Conservation (phyloP, 1,140 invertebrate species). For the Pteromalus puparum region DNA sequence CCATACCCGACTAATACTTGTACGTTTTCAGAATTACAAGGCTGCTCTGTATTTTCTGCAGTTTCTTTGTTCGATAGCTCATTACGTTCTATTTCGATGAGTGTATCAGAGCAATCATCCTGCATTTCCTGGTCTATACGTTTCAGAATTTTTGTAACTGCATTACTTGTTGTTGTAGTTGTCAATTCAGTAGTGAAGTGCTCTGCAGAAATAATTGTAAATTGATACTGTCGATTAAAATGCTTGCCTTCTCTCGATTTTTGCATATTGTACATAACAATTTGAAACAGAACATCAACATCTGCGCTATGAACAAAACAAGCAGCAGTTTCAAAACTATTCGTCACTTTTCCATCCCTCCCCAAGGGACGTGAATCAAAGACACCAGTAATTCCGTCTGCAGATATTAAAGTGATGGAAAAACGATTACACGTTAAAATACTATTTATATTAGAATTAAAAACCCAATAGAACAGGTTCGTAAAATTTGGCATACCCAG, state of each 20-base stretch:
- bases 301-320: background rate
- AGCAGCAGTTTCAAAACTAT: background rate
- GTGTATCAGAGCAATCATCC: no score
- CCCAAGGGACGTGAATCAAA: background rate
- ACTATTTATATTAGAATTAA: background rate
- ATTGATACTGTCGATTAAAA: background rate
- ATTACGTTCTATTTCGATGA: no score
- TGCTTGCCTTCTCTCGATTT: background rate
- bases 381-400: background rate
- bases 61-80: no score
- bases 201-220: no score
- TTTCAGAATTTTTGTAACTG: no score
- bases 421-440: slow-evolving; percentile 5
- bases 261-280: background rate
- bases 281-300: background rate
- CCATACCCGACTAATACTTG: no score
- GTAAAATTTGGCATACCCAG: background rate
- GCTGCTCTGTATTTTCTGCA: no score
- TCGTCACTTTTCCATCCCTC: background rate
- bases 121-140: no score
- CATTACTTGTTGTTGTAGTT: no score
- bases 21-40: no score
- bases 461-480: background rate
- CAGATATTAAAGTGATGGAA: background rate
- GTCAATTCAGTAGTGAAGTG: no score